phyloP scores from a whole-genome alignment of 2,888 invertebrate species.

The Xestia sexstrigata region DNA sequence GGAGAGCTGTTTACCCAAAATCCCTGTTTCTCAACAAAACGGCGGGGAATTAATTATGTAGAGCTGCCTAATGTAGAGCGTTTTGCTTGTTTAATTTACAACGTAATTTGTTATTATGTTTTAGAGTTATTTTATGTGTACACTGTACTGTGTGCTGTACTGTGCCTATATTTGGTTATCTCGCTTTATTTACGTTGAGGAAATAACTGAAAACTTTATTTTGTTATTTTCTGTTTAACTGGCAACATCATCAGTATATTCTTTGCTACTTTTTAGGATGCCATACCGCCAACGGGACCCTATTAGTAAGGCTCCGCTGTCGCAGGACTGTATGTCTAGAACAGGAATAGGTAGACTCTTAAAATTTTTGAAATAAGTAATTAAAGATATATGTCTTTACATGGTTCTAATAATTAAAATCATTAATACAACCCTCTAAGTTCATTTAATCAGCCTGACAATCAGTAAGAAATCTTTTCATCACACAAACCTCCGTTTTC shows the following conservation, averaged over 20 bases:
- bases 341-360: too few species aligned
- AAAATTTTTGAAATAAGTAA: too few species aligned
- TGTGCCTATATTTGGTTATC: slow-evolving; percentile 5
- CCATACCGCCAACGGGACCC: fast-evolving
- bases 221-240: not conserved
- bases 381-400: too few species aligned
- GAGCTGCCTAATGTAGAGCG: slow-evolving; percentile 50
- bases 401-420: too few species aligned
- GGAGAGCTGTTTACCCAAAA: slow-evolving; percentile 41
- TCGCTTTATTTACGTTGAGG: not conserved
- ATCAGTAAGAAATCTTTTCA: not conserved
- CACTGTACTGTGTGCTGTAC: slow-evolving; percentile 7
- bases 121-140: slow-evolving; percentile 30
- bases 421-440: too few species aligned
- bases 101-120: slow-evolving; percentile 54
- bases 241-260: not conserved
- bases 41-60: slow-evolving; percentile 63
- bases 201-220: not conserved
- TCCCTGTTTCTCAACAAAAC: slow-evolving; percentile 52
- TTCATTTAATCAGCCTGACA: too few species aligned
- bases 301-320: not conserved
- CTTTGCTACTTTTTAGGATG: not conserved
- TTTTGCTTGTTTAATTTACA: slow-evolving; percentile 51
- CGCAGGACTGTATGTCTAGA: not conserved
- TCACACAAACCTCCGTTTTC: not conserved